Percentiles rank a stretch among this genome's conserved stretches.
Conservation (phyloP, 2,113 vertebrate genomes). For the western clawed frog (Xenopus tropicalis) region UCB_Xtro_10.0 CM004447.2:84672501-84673000, state of each 20-base stretch:
- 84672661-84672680: constrained; percentile 69
- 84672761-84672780: constrained; percentile 82
- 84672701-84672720: constrained; percentile 80
- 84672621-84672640: constrained; percentile 35
- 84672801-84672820: constrained; percentile 86
- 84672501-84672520: too few species aligned
- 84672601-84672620: constrained; percentile 13
- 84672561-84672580: not conserved
- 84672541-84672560: too few species aligned
- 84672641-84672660: constrained; percentile 41
- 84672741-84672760: constrained; percentile 80
- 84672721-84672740: constrained; percentile 82
- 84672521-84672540: too few species aligned
- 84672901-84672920: constrained; percentile 93
- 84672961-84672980: constrained; percentile 78
- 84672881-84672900: constrained; percentile 94
- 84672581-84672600: not conserved
- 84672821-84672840: constrained; percentile 95
- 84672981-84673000: constrained; percentile 86
- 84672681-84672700: constrained; percentile 70
- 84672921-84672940: constrained; percentile 76
- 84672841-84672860: constrained; percentile 98
- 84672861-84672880: constrained; percentile 94
- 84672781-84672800: constrained; percentile 92
- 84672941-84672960: constrained; percentile 92